Base-by-base conservation (phyloP, 2,888 invertebrate species). In the Cerceris rybyensis region DNA sequence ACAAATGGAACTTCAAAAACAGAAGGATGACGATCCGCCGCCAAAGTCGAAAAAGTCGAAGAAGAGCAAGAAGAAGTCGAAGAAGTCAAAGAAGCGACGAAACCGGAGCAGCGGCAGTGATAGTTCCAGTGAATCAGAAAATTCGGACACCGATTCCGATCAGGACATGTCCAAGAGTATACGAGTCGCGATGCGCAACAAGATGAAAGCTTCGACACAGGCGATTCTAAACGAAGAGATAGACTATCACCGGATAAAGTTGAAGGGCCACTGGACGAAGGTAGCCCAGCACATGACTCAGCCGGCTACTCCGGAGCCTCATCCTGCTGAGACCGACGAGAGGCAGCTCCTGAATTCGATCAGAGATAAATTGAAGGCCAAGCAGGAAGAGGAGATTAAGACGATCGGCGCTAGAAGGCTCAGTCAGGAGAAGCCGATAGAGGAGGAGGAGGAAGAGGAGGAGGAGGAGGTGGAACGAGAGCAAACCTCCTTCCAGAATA, bases 111-210 rank as follows among this genome's bases (percentile, higher is more conserved):
- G 92, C 65, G 92, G 89, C 0, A 91, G 90, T 28, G 92, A 92
- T 0, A 85, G 89, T 0, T 88, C 90, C 0, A 93, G 93, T 50
- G 93, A 92, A 39, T 92, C 93, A 0, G 93, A 93, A 1, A 93
- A 93, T 54, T 92, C 93, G 0, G 93, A 93, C 4, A 92, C 93
- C 0, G 93, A 92, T 60, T 90, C 92, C 0, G 92, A 93, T 60
- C 93, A 93, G 14, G 94, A 94, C 81, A 93, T 93, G 76, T 94
- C 94, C 0, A 93, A 94, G 81, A 95, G 95, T 59, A 95, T 95
- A 85, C 93, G 95, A 6, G 95, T 95, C 0, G 94, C 95, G 0
- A 95, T 95, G 95, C 93, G 95, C 52, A 95, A 95, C 84, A 93
- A 94, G 78, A 91, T 93, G 86, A 93, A 93, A 78, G 92, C 93